A percentile compares a stretch with the other conserved stretches of the same genome.
Conservation (phyloP, 2,888 invertebrate species). For the Philonicus albiceps region DNA sequence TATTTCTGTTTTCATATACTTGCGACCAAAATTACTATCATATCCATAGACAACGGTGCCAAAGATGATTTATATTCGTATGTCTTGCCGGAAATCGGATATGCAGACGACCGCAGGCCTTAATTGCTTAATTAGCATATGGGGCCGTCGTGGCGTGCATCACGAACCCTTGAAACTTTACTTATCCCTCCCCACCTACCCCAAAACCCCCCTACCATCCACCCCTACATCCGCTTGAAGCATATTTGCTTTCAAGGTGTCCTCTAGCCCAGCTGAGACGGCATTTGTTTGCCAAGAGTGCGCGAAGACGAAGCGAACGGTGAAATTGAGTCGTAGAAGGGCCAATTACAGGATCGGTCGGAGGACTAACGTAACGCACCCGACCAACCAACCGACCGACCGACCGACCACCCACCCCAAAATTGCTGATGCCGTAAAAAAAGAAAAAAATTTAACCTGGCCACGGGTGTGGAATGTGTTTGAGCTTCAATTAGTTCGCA, state of each 20-base stretch:
- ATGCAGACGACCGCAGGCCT: slow-evolving; percentile 58
- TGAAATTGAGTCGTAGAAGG: slow-evolving; percentile 4
- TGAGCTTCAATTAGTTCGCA: slow-evolving; percentile 34
- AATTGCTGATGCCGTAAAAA: neutral
- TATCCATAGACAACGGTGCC: slow-evolving; percentile 6
- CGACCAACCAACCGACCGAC: neutral
- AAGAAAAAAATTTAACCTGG: neutral
- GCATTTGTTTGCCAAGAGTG: neutral
- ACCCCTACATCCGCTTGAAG: neutral
- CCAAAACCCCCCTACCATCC: no score
- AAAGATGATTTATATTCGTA: neutral
- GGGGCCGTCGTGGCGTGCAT: slow-evolving; percentile 55
- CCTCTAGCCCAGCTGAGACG: neutral
- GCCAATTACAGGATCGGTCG: slow-evolving; percentile 9
- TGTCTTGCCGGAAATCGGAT: slow-evolving; percentile 49
- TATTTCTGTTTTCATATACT: slow-evolving; percentile 8
- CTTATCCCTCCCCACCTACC: neutral
- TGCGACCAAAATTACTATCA: neutral
- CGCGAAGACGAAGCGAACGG: neutral
- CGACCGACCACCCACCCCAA: neutral
- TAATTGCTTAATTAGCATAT: slow-evolving; percentile 65
- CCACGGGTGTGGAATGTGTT: slow-evolving; percentile 21
- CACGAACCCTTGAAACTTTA: slow-evolving; percentile 17
- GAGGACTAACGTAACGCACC: neutral
- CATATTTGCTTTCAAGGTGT: slow-evolving; percentile 28